phyloP scores from a whole-genome alignment of 2,113 vertebrate species.

The Nyctibius bracteatus region DNA sequence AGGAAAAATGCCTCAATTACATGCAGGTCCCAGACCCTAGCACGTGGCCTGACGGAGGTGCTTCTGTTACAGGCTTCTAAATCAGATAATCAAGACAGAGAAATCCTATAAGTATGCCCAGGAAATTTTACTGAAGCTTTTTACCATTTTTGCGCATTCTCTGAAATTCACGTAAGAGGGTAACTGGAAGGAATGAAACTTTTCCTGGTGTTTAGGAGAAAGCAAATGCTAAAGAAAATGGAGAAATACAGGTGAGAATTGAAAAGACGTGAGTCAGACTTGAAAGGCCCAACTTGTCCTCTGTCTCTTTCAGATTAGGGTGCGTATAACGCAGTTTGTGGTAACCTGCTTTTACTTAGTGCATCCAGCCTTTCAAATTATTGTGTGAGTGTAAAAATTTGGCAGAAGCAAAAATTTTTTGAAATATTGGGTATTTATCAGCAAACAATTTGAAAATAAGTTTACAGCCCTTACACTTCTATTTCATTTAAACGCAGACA shows the following conservation, averaged over 20 bases:
- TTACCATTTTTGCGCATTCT: background rate
- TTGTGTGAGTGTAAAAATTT: background rate
- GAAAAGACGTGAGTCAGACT: background rate
- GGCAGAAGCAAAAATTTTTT: background rate
- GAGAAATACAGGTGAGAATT: background rate
- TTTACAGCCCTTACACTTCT: background rate
- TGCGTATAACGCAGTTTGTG: background rate
- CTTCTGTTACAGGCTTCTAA: background rate
- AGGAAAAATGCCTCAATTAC: background rate
- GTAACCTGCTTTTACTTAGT: background rate
- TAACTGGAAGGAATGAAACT: background rate
- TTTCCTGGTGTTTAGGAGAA: background rate
- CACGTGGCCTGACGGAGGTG: fast-evolving
- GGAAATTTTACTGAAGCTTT: background rate
- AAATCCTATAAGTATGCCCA: background rate
- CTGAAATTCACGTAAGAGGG: background rate
- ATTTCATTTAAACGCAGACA: background rate
- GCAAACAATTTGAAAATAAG: background rate
- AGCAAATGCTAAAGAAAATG: background rate
- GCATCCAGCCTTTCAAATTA: background rate
- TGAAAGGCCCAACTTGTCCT: background rate
- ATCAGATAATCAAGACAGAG: background rate
- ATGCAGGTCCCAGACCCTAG: background rate
- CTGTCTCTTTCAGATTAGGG: background rate
- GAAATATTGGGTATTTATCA: background rate